These are phyloP conservation scores for Epizoanthus scotinus DNA, from an alignment of 92 coral and sea anemone species.

Conservation along the genomic window DNA sequence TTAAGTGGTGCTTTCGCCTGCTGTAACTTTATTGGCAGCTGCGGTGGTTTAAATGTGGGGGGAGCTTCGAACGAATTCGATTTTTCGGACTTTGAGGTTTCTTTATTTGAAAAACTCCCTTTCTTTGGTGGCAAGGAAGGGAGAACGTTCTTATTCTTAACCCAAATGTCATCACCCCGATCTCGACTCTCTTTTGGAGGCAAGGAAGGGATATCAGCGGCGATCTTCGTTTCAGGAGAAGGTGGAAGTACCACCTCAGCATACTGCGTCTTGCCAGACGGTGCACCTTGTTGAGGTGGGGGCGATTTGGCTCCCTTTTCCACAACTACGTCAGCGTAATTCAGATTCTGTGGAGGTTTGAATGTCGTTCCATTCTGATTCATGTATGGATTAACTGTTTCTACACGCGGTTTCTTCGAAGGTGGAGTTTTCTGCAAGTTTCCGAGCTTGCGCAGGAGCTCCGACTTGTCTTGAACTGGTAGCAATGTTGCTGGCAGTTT, in stretches of 20 bases:
- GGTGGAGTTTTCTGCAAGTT: conserved; percentile 20
- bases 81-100: not conserved
- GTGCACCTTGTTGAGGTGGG: conserved; percentile 46
- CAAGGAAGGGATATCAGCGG: conserved; percentile 52
- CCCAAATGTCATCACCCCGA: conserved; percentile 69
- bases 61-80: conserved; percentile 11
- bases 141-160: conserved; percentile 50
- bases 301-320: conserved; percentile 51
- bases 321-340: conserved; percentile 67
- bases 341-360: conserved; percentile 38
- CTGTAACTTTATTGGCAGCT: conserved; percentile 6
- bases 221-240: conserved; percentile 28
- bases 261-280: conserved; percentile 69
- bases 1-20: not conserved
- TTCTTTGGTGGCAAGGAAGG: conserved; percentile 68
- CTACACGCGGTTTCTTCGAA: conserved; percentile 3
- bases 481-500: conserved; percentile 27
- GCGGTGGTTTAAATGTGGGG: conserved; percentile 20
- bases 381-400: not conserved
- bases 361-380: conserved; percentile 37
- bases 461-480: conserved; percentile 35
- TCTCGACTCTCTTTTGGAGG: conserved; percentile 59
- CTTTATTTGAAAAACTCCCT: conserved; percentile 16
- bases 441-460: conserved; percentile 39
- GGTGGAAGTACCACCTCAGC: conserved; percentile 81